Evolutionary conservation across 2,113 vertebrate genomes (phyloP), one percentile per base, ranked within the genome.

Genomic region (Solea solea): DNA sequence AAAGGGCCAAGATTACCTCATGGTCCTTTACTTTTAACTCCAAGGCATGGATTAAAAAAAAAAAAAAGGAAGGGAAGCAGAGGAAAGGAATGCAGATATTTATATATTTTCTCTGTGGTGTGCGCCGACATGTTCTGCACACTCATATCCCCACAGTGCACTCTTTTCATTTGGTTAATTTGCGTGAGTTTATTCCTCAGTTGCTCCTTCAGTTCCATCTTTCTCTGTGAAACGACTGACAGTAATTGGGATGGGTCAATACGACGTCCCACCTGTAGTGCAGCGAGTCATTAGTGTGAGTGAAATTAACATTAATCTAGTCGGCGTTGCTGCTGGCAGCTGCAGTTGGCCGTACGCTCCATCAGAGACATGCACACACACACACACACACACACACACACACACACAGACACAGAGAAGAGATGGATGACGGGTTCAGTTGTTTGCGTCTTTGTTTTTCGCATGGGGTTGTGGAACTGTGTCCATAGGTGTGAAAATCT

Each of bases 1-100:
- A 86, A 73, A 74, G 53, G 72, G 72, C 61, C 72, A 34, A 28
- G 40, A 80, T 89, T 75, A 84, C 84, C 87, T 92, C 87, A 87
- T 64, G 72, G 69, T n/a, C 44, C 54, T 87, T 82, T 21, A 67
- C 74, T 83, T 83, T 80, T 50, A 72, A 83, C 73, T 76, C 27
- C 27, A 69, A 52, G 46, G 60, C 61, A 27, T 0, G 1, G 50
- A 72, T 73, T 16, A 28, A 74, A 67, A 59, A 44, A 74, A 67
- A 59, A 44, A 46, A 27, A 51, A 39, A n/a, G 21, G 21, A 56
- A 59, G 42, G n/a, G 39, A 40, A 51, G 11, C 8, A 60, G 59
- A 45, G 44, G 21, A 50, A 40, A 45, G 69, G 63, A 71, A n/a
- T 28, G 58, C 13, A 48, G 48, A 54, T 27, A 53, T 45, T 27